These are phyloP conservation scores for Tethya wilhelma DNA, from an alignment of 37 sponge, comb jelly and placozoan species.

Conservation along the genomic window DNA sequence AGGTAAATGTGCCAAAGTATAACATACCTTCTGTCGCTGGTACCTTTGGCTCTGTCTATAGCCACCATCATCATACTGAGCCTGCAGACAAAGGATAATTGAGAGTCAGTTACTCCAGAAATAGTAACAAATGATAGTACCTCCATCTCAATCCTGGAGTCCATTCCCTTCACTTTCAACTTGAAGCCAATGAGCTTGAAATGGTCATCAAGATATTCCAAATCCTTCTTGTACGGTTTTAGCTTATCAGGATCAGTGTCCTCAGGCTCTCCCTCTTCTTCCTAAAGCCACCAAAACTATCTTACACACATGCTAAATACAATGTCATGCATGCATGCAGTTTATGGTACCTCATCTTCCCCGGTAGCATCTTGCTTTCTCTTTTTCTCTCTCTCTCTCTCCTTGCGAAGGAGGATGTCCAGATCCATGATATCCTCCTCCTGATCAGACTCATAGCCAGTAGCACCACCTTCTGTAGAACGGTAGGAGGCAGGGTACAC, in stretches of 20 bases:
- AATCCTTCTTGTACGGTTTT: slow-evolving; percentile 84
- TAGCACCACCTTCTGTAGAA: slow-evolving; percentile 21
- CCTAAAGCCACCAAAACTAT: not conserved
- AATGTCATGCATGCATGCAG: too few species aligned
- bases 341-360: not conserved
- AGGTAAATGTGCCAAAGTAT: too few species aligned
- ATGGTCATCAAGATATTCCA: slow-evolving; percentile 86
- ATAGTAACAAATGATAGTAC: slow-evolving; percentile 7
- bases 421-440: slow-evolving; percentile 18
- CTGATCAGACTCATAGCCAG: not conserved
- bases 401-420: slow-evolving; percentile 19
- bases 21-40: slow-evolving; percentile 59
- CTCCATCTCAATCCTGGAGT: slow-evolving; percentile 67
- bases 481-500: too few species aligned
- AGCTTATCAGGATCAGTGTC: slow-evolving; percentile 53
- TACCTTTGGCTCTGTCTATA: slow-evolving; percentile 38
- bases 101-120: not conserved
- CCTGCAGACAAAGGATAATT: slow-evolving; percentile 7
- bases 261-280: slow-evolving; percentile 6
- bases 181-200: slow-evolving; percentile 20
- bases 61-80: slow-evolving; percentile 55
- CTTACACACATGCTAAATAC: not conserved
- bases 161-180: slow-evolving; percentile 63
- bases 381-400: slow-evolving; percentile 45
- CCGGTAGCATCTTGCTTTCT: not conserved